These are phyloP conservation scores for Pollicipes pollicipes DNA, from an alignment of 1,140 invertebrate genomes.

Conservation along the genomic window DNA sequence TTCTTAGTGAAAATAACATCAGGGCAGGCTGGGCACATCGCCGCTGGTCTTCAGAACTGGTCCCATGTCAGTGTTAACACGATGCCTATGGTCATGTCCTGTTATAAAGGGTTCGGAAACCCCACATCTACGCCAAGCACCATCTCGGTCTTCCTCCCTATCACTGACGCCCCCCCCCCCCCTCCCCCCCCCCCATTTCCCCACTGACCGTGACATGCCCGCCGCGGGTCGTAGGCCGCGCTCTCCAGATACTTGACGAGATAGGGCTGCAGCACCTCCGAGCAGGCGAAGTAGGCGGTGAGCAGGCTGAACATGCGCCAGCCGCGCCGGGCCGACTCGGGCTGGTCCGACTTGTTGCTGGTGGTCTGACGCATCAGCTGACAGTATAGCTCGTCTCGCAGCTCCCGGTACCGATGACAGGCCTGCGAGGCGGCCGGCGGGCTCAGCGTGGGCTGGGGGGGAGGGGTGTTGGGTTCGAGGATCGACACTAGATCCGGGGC, in stretches of 20 bases:
- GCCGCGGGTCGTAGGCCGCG: constrained; percentile 78
- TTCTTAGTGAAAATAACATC: no score
- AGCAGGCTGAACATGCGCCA: constrained; percentile 95
- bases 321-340: constrained; percentile 84
- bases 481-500: not conserved
- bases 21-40: no score
- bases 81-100: no score
- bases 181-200: no score
- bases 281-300: constrained; percentile 93
- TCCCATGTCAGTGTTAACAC: no score
- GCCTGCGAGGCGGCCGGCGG: constrained; percentile 46
- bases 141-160: no score
- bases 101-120: no score
- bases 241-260: constrained; percentile 89
- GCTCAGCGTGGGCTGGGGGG: not conserved
- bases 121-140: no score
- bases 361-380: constrained; percentile 99
- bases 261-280: constrained; percentile 77
- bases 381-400: constrained; percentile 94
- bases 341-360: constrained; percentile 75
- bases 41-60: no score
- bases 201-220: constrained; percentile 48
- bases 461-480: no score
- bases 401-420: constrained; percentile 75
- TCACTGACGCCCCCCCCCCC: no score